These are phyloP conservation scores for Euphydryas editha DNA, from an alignment of 2,888 invertebrate species.

Conservation along the genomic window DNA sequence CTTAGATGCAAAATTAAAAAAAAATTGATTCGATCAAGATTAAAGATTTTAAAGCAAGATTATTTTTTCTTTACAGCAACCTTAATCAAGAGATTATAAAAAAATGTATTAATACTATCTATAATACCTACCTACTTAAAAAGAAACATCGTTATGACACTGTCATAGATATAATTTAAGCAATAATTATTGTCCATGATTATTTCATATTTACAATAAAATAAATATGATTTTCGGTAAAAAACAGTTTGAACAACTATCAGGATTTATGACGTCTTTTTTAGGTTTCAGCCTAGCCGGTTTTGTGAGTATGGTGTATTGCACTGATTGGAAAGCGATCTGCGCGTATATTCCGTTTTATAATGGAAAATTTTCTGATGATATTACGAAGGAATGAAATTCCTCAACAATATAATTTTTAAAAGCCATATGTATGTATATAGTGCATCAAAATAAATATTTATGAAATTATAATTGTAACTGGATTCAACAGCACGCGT, in stretches of 20 bases:
- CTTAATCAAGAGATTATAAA: no score
- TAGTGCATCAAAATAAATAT: conserved; percentile 20
- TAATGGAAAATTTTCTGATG: conserved; percentile 84
- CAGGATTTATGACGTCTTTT: conserved; percentile 76
- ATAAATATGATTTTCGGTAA: conserved; percentile 63
- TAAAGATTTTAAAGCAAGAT: no score
- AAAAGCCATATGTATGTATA: not conserved
- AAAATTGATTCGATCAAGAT: no score
- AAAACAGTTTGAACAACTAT: conserved; percentile 82
- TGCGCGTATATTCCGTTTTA: conserved; percentile 89
- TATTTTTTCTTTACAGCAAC: no score
- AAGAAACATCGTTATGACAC: not conserved
- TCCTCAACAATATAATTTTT: not conserved
- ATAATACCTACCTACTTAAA: not conserved
- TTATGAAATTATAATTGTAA: conserved; percentile 25
- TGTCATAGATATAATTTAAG: not conserved
- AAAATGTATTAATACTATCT: no score
- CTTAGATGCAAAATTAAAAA: no score
- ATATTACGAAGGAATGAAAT: conserved; percentile 14
- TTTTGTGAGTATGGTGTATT: conserved; percentile 82
- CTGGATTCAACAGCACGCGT: conserved; percentile 21
- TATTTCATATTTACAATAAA: not conserved
- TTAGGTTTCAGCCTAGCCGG: conserved; percentile 84
- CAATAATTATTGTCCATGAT: not conserved
- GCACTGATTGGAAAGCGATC: conserved; percentile 90